Base-by-base conservation (phyloP, 1,140 invertebrate genomes). In the Pseudomyrmex concolor region DNA sequence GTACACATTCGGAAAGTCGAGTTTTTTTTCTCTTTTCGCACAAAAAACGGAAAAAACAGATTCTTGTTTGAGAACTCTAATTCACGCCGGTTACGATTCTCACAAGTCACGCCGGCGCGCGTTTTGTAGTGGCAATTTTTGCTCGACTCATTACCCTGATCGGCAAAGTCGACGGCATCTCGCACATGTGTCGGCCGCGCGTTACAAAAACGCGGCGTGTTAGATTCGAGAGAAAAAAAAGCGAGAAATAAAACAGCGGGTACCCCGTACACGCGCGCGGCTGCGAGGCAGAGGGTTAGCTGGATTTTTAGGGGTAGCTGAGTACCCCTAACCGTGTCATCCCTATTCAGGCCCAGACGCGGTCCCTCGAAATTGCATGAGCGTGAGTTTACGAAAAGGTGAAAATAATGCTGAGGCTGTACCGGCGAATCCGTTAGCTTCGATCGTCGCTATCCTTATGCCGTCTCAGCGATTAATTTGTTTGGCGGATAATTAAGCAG, bases 311-410 rank as follows among this genome's bases (percentile, higher is more conserved):
- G 85, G 87, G 89, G 90, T 89, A 90, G 86, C 85, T 48, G 48
- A 74, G 83, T 88, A 89, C 86, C 91, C 89, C 89, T 89, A 76
- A 87, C 89, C 88, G 84, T 89, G 90, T 90, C 89, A 92, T 92
- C 86, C 86, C 83, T 64, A 87, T 80, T 67, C 82, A 74, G 43
- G 13, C 50, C 9, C 13, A 60, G 59, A n/a, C 22, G 43, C 54
- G 48, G 70, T 83, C 84, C 83, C 77, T 87, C 62, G 48, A 90
- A 91, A 91, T 89, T 90, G 74, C 80, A 83, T 64, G 82, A 85
- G 73, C 88, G 86, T 89, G 89, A 89, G 86, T 89, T 84, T 81
- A 88, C 87, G 81, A 85, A 89, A 89, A 88, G 82, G 77, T 57
- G 72, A 73, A 80, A 77, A 89, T 83, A 86, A 86, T 81, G 71